phyloP scores from a whole-genome alignment of 2,888 invertebrate genomes.

The Glaucopsyche alexis region DNA sequence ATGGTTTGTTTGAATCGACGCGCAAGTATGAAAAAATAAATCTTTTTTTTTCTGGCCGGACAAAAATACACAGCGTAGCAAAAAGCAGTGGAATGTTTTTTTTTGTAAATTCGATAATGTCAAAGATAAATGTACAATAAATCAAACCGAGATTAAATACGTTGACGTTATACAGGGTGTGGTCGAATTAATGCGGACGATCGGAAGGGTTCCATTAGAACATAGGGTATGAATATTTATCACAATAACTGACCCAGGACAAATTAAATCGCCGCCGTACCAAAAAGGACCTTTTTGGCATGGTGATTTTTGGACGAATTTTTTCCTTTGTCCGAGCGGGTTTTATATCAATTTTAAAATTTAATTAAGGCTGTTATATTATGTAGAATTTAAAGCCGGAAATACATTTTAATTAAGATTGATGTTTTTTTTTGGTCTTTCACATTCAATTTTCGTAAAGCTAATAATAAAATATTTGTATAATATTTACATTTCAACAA shows the following conservation, averaged over 20 bases:
- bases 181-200: slow-evolving; percentile 12
- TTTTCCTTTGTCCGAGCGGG: neutral
- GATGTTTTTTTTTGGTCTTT: neutral
- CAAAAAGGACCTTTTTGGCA: neutral
- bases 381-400: neutral
- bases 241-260: slow-evolving; percentile 13
- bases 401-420: neutral
- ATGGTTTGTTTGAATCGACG: too few species aligned
- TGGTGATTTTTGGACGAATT: neutral
- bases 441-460: neutral
- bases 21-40: too few species aligned
- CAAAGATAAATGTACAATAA: neutral
- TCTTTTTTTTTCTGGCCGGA: too few species aligned
- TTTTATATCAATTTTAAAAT: slow-evolving; percentile 1
- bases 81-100: neutral
- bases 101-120: neutral
- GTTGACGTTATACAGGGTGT: neutral
- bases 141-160: slow-evolving; percentile 4
- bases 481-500: too few species aligned
- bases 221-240: slow-evolving; percentile 27
- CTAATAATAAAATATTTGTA: neutral
- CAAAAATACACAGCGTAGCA: too few species aligned
- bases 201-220: slow-evolving; percentile 21
- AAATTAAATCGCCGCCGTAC: slow-evolving; percentile 11
- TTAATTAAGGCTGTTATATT: neutral